Conservation (phyloP, 2,113 vertebrate genomes). For the human region DNA sequence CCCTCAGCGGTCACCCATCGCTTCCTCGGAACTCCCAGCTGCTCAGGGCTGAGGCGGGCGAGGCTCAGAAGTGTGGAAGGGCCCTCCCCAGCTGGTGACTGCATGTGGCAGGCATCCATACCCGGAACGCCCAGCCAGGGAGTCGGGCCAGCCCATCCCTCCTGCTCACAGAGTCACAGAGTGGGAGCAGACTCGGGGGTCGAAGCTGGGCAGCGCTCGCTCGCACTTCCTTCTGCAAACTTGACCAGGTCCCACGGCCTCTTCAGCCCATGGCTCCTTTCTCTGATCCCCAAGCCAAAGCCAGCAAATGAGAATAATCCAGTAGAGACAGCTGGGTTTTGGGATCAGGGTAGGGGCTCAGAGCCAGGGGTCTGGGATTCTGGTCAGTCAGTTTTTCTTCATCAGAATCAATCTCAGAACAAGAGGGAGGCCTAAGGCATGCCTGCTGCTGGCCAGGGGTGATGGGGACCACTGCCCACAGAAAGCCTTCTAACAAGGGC, state of each 20-base stretch:
- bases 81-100: slow-evolving; percentile 47
- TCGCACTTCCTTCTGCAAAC: not conserved
- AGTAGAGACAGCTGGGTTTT: not conserved
- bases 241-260: not conserved
- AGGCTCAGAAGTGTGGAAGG: not conserved
- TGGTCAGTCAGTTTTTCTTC: not conserved
- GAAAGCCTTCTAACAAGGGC: not conserved
- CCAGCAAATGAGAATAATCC: not conserved
- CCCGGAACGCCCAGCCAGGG: not conserved
- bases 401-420: not conserved
- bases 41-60: not conserved
- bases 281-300: not conserved
- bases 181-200: not conserved
- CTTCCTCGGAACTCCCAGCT: not conserved
- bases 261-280: not conserved
- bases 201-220: not conserved
- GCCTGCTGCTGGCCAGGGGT: not conserved
- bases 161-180: not conserved
- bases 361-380: not conserved
- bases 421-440: not conserved
- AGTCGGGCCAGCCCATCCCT: not conserved
- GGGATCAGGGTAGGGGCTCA: not conserved
- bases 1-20: not conserved
- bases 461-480: not conserved
- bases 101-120: slow-evolving; percentile 50